phyloP scores from a whole-genome alignment of 2,797 vertebrate genomes.

The Coendou prehensilis region DNA sequence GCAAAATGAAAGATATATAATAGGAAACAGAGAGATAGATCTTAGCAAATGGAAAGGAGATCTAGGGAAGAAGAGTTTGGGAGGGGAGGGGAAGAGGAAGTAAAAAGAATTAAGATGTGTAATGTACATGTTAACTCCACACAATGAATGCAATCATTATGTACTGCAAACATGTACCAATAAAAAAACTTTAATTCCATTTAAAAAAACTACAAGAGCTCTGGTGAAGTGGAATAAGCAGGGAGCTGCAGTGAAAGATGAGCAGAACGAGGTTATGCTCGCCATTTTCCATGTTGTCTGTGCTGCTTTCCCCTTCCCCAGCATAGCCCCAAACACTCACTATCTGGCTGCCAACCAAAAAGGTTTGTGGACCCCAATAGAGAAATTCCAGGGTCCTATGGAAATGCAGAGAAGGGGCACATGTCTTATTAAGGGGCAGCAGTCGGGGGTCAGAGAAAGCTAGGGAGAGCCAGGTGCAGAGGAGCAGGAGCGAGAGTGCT shows the following conservation, averaged over 20 bases:
- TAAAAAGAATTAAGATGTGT: background rate
- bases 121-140: background rate
- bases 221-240: background rate
- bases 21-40: background rate
- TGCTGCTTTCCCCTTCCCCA: background rate
- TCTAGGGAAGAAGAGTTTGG: background rate
- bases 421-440: background rate
- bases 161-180: background rate
- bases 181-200: background rate
- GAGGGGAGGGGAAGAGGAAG: too few species aligned
- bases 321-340: background rate
- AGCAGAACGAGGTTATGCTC: fast-evolving
- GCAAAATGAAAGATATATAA: background rate
- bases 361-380: background rate
- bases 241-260: background rate
- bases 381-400: background rate
- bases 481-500: background rate
- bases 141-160: background rate
- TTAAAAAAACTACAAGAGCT: background rate
- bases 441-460: background rate
- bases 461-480: background rate
- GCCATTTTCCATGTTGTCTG: fast-evolving
- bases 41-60: background rate
- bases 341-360: background rate
- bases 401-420: background rate